These are phyloP conservation scores for Spea bombifrons DNA, from an alignment of 2,113 vertebrate genomes.

Conservation along the genomic window DNA sequence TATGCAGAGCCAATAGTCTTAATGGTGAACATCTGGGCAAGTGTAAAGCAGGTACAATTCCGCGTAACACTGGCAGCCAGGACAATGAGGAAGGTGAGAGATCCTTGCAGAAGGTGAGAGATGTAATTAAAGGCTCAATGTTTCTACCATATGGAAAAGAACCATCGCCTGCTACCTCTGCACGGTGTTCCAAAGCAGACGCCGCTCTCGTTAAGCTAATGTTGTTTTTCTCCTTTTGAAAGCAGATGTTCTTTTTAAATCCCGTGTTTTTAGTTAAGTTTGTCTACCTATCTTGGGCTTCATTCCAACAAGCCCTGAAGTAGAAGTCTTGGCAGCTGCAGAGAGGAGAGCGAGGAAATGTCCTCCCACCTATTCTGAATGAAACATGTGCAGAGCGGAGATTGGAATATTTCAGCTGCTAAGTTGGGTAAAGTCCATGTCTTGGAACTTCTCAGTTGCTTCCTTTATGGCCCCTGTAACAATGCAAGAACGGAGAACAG, in stretches of 20 bases:
- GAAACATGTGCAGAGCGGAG: not conserved
- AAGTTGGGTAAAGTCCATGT: not conserved
- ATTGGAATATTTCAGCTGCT: conserved; percentile 31
- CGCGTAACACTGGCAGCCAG: not conserved
- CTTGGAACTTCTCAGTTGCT: not conserved
- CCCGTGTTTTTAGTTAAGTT: conserved; percentile 13
- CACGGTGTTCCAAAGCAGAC: not conserved
- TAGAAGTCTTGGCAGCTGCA: conserved; percentile 13
- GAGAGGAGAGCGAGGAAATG: not conserved
- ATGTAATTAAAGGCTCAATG: conserved; percentile 18
- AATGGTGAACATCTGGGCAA: not conserved
- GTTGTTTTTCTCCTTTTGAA: conserved; percentile 29
- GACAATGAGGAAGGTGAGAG: not conserved
- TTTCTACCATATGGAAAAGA: conserved; percentile 11
- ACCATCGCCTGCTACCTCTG: not conserved
- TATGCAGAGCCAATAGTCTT: not conserved
- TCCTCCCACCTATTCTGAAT: not conserved
- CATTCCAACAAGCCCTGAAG: conserved; percentile 15
- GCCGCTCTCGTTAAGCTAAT: conserved; percentile 24
- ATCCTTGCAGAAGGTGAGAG: conserved; percentile 10
- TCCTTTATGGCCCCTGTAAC: not conserved
- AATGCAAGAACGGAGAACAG: too few relatives aligned
- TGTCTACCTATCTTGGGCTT: conserved; percentile 9
- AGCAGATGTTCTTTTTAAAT: conserved; percentile 15
- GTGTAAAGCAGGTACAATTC: not conserved